Percentiles rank a stretch among this genome's conserved stretches.
These are phyloP conservation scores for Puntigrus tetrazona DNA, from an alignment of 2,113 vertebrate species.

Conservation along the genomic window DNA sequence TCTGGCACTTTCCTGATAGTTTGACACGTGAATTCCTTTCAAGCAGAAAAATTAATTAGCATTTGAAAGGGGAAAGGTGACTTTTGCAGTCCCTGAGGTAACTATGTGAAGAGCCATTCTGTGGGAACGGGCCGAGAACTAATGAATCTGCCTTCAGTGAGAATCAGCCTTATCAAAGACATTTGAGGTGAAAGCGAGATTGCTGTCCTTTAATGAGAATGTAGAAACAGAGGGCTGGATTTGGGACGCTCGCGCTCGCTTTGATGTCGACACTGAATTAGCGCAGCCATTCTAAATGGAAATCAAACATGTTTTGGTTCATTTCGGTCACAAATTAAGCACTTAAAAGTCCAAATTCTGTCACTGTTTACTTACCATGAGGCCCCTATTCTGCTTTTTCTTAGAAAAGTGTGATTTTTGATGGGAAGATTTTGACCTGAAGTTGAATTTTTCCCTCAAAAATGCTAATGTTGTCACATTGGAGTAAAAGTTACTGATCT, in stretches of 20 bases:
- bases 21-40: neutral
- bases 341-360: neutral
- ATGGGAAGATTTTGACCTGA: no score
- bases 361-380: neutral
- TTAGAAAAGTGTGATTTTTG: neutral
- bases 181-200: neutral
- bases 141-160: constrained; percentile 15
- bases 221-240: neutral
- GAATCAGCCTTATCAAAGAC: constrained; percentile 13
- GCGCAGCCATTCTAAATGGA: neutral
- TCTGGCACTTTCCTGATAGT: neutral
- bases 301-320: constrained; percentile 3
- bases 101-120: neutral
- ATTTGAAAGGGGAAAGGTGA: constrained; percentile 31
- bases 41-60: constrained; percentile 29
- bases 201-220: constrained; percentile 33
- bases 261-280: constrained; percentile 4
- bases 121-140: constrained; percentile 6
- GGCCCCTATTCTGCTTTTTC: neutral
- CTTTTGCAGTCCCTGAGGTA: constrained; percentile 18
- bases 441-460: no score
- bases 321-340: neutral
- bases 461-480: no score
- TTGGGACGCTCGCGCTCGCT: neutral
- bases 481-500: no score